phyloP scores from a whole-genome alignment of 2,888 invertebrate genomes.

The Carcina quercana region DNA sequence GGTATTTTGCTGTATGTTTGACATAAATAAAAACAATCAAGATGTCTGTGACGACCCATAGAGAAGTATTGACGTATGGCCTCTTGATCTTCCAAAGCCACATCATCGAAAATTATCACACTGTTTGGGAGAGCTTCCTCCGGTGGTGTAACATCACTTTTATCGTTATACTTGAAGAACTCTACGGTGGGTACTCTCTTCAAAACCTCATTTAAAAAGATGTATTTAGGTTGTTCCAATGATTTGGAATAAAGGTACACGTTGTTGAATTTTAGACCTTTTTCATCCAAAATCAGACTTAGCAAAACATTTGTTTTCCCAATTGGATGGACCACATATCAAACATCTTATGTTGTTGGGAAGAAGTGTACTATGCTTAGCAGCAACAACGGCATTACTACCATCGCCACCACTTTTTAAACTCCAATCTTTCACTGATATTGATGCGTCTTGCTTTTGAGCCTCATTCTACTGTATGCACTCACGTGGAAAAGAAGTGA shows the following conservation, averaged over 20 bases:
- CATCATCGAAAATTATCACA: conserved; percentile 17
- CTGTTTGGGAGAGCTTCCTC: conserved; percentile 13
- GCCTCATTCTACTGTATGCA: too few relatives aligned
- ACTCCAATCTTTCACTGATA: too few relatives aligned
- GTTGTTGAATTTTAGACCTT: background rate
- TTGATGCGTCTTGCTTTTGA: too few relatives aligned
- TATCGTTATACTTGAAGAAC: background rate
- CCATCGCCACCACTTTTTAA: too few relatives aligned
- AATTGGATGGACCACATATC: conserved; percentile 17
- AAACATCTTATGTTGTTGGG: conserved; percentile 12
- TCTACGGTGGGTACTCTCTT: background rate
- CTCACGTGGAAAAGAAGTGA: too few relatives aligned
- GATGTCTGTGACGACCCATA: too few relatives aligned
- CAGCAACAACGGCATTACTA: too few relatives aligned
- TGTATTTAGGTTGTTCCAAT: background rate
- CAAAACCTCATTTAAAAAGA: background rate
- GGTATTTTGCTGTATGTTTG: conserved; percentile 28
- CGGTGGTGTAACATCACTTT: conserved; percentile 2
- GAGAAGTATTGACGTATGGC: conserved; percentile 8
- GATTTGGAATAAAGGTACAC: conserved; percentile 1
- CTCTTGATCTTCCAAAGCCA: conserved; percentile 14
- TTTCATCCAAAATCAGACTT: background rate
- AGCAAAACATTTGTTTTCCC: conserved; percentile 22
- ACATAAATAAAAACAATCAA: conserved; percentile 12
- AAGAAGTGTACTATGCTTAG: background rate